Base-by-base conservation (phyloP, 2,888 invertebrate genomes). In the Lasioglossum vierecki region DNA sequence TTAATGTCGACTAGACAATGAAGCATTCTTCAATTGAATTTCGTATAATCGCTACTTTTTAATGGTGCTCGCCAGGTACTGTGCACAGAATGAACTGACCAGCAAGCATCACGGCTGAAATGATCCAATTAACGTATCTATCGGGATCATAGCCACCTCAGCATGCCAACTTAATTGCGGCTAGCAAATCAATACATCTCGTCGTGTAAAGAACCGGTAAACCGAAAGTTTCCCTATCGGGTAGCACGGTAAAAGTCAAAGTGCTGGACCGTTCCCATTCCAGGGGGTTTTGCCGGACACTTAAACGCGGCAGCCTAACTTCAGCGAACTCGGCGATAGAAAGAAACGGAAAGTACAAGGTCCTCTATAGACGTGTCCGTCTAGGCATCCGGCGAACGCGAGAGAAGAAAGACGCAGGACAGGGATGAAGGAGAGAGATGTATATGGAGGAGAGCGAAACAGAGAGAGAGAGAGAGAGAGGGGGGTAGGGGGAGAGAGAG, bases 271-370 rank as follows among this genome's bases (percentile, higher is more conserved):
- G 57, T 30, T 15, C 79, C 76, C 15, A 3, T 79, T 68, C 68
- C 57, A 30, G 44, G 9, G 41, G 35, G 30, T 80, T 79, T 76
- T 63, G 46, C 46, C 30, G 84, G 71, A 75, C 85, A 78, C 75
- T 84, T 78, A 75, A 85, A 71, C 53, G 22, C 6, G 77, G 63
- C 71, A 46, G n/a, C 79, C 76, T 73, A 63, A 53, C 73, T 84
- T 84, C 73, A 30, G 30, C 84, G 53, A 85, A 85, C 85, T 85
- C 46, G n/a, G 53, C 39, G 77, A 77, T 46, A 63, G 71, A 75
- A 73, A 74, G 57, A 46, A 82, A 80, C 82, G 80, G 80, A 82
- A 89, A 83, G 85, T 83, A 82, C 85, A 79, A 78, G 79, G 76
- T 78, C 60, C 78, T 72, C 82, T 82, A 82, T 87, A 85, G 82